Evolutionary conservation across 2,113 vertebrate genomes (phyloP).

Genomic region (Orthonyx spaldingii): DNA sequence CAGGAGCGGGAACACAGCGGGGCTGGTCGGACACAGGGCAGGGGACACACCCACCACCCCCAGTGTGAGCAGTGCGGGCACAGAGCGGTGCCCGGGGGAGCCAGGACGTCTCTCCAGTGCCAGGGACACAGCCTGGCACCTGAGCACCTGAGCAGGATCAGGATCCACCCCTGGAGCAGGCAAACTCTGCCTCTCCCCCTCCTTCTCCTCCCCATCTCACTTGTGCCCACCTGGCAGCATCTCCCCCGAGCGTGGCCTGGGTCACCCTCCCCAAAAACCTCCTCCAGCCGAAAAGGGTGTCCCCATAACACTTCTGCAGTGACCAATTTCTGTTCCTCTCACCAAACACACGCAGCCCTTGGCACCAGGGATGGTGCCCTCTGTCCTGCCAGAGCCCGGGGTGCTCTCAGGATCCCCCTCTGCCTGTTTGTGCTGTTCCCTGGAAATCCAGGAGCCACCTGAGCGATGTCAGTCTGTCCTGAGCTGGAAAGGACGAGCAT

Average conservation of each 20-base stretch:
- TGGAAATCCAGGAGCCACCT: not conserved
- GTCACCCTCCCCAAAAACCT: not conserved
- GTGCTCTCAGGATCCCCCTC: not conserved
- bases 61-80: rapidly evolving
- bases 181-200: not conserved
- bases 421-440: not conserved
- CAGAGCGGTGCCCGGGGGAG: rapidly evolving
- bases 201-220: not conserved
- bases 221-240: not conserved
- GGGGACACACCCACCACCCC: not conserved
- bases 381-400: not conserved
- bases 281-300: not conserved
- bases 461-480: rapidly evolving
- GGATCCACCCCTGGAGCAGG: not conserved
- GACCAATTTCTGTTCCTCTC: not conserved
- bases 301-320: not conserved
- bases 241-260: rapidly evolving
- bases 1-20: not conserved
- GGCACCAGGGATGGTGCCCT: not conserved
- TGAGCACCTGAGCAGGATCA: rapidly evolving
- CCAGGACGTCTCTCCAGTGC: not conserved
- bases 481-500: rapidly evolving
- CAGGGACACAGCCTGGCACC: not conserved
- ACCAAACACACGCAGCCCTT: not conserved
- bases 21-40: not conserved